Evolutionary conservation across 2,113 vertebrate species (phyloP).

Genomic region (Meriones unguiculatus): DNA sequence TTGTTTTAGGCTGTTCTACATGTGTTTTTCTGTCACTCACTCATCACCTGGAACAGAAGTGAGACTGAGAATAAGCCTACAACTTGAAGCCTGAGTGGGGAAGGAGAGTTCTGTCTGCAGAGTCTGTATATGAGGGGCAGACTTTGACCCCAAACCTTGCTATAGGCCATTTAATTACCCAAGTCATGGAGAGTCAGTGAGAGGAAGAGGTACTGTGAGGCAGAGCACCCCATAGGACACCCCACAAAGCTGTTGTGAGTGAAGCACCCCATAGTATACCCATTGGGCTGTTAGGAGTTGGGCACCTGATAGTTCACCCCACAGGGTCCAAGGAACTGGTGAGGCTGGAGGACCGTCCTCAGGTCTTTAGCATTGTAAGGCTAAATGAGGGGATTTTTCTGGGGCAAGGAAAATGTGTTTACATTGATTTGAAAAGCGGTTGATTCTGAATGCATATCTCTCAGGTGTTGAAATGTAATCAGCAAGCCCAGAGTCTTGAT

Average conservation of each 20-base stretch:
- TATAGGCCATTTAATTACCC: neutral
- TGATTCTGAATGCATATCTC: neutral
- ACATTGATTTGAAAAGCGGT: slow-evolving; percentile 30
- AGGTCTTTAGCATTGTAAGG: neutral
- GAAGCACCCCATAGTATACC: neutral
- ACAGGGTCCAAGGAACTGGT: too few species aligned
- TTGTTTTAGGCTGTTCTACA: slow-evolving; percentile 21
- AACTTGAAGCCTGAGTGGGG: neutral
- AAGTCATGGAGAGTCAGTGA: neutral
- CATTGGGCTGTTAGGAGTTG: neutral
- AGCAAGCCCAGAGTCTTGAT: neutral
- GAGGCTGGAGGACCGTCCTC: neutral
- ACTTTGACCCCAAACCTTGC: neutral
- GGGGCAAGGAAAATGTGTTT: slow-evolving; percentile 16
- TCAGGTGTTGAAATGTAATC: neutral
- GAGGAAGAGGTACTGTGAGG: neutral
- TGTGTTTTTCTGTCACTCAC: neutral
- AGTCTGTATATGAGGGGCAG: neutral
- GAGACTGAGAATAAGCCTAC: slow-evolving; percentile 17
- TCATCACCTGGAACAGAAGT: slow-evolving; percentile 34
- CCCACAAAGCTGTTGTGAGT: neutral
- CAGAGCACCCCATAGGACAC: neutral
- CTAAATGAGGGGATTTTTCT: neutral
- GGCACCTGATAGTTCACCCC: neutral
- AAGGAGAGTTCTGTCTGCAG: neutral